Evolutionary conservation across 2,888 invertebrate genomes (phyloP).

Genomic region (Ceriagrion tenellum): DNA sequence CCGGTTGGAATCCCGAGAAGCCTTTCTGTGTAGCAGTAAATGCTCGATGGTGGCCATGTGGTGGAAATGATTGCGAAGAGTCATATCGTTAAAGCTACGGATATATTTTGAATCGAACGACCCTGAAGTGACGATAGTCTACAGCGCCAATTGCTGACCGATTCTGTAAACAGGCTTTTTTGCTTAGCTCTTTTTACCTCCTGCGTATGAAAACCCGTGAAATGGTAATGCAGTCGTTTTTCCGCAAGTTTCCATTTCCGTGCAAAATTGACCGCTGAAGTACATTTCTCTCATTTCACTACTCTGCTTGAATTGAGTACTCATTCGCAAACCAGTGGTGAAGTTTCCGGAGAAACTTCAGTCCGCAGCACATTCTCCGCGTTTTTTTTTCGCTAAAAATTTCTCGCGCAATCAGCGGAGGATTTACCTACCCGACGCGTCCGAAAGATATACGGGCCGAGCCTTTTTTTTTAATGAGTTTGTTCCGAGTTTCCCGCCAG

Average conservation of each 20-base stretch:
- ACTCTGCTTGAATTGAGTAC: background rate
- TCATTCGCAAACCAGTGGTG: background rate
- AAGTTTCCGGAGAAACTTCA: background rate
- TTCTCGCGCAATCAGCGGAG: background rate
- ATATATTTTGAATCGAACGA: too few species aligned
- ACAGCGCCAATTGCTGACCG: too few species aligned
- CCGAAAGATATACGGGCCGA: background rate
- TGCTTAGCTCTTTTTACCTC: too few species aligned
- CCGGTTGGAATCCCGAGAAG: too few species aligned
- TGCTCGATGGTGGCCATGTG: too few species aligned
- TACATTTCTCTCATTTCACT: background rate
- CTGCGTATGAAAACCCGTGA: too few species aligned
- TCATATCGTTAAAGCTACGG: too few species aligned
- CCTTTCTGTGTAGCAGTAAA: too few species aligned
- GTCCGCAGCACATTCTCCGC: background rate
- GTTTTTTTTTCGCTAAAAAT: background rate
- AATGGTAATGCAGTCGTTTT: too few species aligned
- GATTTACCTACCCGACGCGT: background rate
- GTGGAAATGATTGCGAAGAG: too few species aligned
- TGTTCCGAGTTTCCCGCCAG: background rate
- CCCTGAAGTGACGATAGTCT: too few species aligned
- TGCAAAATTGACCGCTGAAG: background rate
- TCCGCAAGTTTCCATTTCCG: background rate
- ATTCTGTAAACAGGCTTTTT: too few species aligned
- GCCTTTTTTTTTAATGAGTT: constrained; percentile 9